Conservation (phyloP, 2,888 invertebrate genomes). For the Acheta domesticus region DNA sequence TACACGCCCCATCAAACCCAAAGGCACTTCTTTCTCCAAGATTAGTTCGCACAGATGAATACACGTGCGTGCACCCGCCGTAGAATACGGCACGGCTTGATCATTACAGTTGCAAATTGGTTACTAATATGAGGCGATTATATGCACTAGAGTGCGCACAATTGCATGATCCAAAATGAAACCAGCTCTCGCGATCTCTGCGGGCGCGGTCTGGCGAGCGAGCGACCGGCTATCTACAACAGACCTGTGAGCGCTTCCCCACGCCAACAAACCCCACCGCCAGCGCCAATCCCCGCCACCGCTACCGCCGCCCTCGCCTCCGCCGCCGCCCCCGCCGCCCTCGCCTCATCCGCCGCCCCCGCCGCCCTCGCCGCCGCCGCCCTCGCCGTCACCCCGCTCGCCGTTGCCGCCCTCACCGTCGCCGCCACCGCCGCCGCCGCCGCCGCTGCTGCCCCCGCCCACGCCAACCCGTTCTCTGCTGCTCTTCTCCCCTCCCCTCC, state of each 20-base stretch:
- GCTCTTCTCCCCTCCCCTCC: neutral
- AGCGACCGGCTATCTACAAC: no score
- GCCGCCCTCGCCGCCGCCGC: neutral
- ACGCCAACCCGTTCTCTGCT: neutral
- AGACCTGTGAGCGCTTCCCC: no score
- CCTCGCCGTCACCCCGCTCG: neutral
- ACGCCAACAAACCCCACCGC: neutral
- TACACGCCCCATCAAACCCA: no score
- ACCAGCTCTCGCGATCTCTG: neutral
- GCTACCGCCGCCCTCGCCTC: neutral
- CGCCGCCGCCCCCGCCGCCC: neutral
- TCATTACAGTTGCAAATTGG: slow-evolving; percentile 34
- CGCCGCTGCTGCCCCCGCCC: neutral
- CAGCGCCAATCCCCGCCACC: no score
- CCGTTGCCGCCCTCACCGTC: neutral
- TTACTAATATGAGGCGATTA: slow-evolving; percentile 33
- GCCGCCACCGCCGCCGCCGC: neutral
- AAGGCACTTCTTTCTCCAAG: neutral
- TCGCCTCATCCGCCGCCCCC: neutral
- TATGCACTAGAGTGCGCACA: slow-evolving; percentile 26
- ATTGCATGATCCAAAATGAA: slow-evolving; percentile 31
- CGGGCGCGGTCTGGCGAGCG: neutral
- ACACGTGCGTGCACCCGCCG: neutral
- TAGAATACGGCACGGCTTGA: neutral
- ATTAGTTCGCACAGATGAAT: neutral